These are phyloP conservation scores for Peromyscus attwateri DNA, from an alignment of 2,797 vertebrate genomes.

Conservation along the genomic window DNA sequence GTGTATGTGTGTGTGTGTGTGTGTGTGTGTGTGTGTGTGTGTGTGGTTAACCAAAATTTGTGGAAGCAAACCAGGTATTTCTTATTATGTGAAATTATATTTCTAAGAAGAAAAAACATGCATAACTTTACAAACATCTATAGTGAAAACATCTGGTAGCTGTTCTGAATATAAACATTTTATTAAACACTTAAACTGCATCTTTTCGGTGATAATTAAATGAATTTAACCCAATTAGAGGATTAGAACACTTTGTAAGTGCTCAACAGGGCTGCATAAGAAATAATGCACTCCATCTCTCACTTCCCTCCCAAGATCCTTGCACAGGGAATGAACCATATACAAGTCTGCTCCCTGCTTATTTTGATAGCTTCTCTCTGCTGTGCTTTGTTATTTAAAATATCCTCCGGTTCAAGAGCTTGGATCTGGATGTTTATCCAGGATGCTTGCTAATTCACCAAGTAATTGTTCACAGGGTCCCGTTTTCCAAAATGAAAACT, in stretches of 20 bases:
- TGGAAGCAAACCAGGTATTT: conserved; percentile 57
- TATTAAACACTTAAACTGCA: conserved; percentile 80
- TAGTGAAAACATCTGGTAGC: conserved; percentile 82
- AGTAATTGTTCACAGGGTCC: conserved; percentile 78
- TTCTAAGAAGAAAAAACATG: conserved; percentile 57
- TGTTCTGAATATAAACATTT: conserved; percentile 78
- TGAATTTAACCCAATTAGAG: conserved; percentile 82
- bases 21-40: not conserved
- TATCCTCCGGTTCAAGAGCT: conserved; percentile 52
- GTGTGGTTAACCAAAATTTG: not conserved
- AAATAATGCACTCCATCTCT: conserved; percentile 66
- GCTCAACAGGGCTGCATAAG: conserved; percentile 73
- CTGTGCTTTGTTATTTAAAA: conserved; percentile 65
- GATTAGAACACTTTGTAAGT: conserved; percentile 77
- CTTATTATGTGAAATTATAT: conserved; percentile 13
- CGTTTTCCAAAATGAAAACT: conserved; percentile 80
- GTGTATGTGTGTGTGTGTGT: not conserved
- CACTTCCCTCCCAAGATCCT: not conserved
- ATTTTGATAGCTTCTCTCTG: conserved; percentile 44
- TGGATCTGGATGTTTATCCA: conserved; percentile 12
- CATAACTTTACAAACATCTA: conserved; percentile 34
- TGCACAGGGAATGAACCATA: conserved; percentile 59
- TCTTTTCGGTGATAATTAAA: conserved; percentile 84
- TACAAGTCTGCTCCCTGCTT: conserved; percentile 28
- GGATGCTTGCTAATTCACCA: conserved; percentile 77